Conservation (phyloP, 2,888 invertebrate genomes). For the Lepidocyrtoides sp. region DNA sequence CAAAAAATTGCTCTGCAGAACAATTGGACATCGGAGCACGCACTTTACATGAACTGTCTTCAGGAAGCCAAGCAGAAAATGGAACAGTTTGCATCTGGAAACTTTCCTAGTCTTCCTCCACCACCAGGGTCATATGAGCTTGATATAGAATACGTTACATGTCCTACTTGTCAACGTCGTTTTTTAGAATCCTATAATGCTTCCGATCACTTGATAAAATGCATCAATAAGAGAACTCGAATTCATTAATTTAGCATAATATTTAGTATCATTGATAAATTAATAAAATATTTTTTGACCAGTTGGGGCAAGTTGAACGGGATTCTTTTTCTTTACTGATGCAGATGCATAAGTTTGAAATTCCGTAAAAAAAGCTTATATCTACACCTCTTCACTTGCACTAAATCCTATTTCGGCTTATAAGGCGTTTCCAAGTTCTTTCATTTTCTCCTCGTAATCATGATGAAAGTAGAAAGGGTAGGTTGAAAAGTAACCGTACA, state of each 20-base stretch:
- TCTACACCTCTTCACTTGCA: too few species aligned
- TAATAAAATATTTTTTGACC: too few species aligned
- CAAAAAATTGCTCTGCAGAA: too few species aligned
- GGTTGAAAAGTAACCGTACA: not conserved
- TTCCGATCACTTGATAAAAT: not conserved
- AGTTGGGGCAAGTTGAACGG: too few species aligned
- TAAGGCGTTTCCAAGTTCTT: too few species aligned
- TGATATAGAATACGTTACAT: conserved; percentile 4
- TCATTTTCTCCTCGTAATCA: too few species aligned
- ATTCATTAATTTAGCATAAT: not conserved
- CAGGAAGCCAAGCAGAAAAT: conserved; percentile 10
- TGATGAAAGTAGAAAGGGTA: too few species aligned
- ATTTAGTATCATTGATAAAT: too few species aligned
- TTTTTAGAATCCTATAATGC: conserved; percentile 4
- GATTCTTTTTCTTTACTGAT: too few species aligned
- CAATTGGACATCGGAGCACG: conserved; percentile 37
- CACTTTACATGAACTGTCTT: not conserved
- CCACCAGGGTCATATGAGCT: conserved; percentile 21
- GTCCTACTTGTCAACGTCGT: conserved; percentile 16
- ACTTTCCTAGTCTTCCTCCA: conserved; percentile 17
- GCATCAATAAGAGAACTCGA: not conserved
- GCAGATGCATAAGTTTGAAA: too few species aligned
- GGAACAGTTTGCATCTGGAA: conserved; percentile 1
- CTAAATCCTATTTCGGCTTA: too few species aligned
- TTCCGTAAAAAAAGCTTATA: too few species aligned